Conservation (phyloP, 2,888 invertebrate genomes). For the Miltochrista miniata region DNA sequence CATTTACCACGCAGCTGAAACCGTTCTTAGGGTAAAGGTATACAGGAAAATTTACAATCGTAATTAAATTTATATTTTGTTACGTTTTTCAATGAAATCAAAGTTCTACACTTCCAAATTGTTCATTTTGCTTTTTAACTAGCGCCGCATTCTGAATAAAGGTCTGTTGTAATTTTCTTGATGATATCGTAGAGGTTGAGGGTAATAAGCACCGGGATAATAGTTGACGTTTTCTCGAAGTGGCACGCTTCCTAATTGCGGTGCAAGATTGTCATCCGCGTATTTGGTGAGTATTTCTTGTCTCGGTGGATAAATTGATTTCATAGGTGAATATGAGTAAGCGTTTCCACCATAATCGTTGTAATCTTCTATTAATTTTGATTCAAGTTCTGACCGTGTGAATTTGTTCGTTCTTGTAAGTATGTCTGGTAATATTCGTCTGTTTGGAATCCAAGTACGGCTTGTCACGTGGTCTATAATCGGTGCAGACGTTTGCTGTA, state of each 20-base stretch:
- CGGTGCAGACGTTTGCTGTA: constrained; percentile 14
- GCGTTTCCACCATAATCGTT: constrained; percentile 8
- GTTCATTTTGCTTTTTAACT: not conserved
- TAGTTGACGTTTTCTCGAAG: not conserved
- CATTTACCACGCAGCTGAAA: too few species aligned
- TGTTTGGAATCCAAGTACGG: constrained; percentile 14
- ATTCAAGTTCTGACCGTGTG: not conserved
- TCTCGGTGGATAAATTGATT: not conserved
- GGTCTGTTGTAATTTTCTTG: constrained; percentile 1
- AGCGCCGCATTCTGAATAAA: constrained; percentile 4
- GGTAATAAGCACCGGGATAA: not conserved
- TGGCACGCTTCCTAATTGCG: not conserved
- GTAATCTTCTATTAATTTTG: constrained; percentile 11
- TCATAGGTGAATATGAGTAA: constrained; percentile 8
- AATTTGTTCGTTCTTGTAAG: not conserved
- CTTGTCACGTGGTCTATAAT: constrained; percentile 16
- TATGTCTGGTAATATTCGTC: not conserved
- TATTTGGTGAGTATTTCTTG: constrained; percentile 1
- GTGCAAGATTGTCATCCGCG: not conserved
- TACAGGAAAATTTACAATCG: too few species aligned
- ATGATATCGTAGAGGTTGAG: constrained; percentile 2
- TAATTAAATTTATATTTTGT: too few species aligned
- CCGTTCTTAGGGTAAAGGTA: too few species aligned
- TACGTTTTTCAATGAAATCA: too few species aligned
- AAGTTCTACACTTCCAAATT: not conserved